Evolutionary conservation across 37 sponge, comb jelly and placozoan species (phyloP), one percentile per base, ranked within the genome.

Genomic region (Spongilla lacustris): DNA sequence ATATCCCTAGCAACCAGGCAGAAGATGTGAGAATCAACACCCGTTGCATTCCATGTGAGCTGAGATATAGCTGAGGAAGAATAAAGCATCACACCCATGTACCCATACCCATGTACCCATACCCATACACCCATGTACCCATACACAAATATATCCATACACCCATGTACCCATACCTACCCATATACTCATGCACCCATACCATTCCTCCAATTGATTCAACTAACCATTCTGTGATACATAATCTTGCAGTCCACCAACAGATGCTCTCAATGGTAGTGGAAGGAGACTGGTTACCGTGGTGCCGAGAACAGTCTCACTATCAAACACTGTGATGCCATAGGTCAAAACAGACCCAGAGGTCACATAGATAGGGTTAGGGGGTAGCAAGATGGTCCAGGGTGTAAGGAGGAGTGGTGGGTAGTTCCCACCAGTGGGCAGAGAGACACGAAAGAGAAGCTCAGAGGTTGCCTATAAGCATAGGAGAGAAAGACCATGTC

Each of bases 1-100:
- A 33, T 34, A 50, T 87, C 82, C 37, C 68, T 34, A 38, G 79
- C 83, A 26, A 88, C 83, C 21, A 84, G 66, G 78, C 90, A 94
- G 0, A 85, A 66, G 8, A 88, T 67, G 46, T 73, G 68, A 0
- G 73, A 73, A n/a, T 94, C 86, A 21, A 66, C 50, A 1, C 46
- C 71, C 3, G 70, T 84, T 32, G 81, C 76, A 41, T 49, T 70
- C 85, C 85, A 90, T n/a, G 36, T 25, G 14, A 85, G 67, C 71
- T 1, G 6, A 38, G 71, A 79, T 35, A 75, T 37, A 3, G n/a
- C 34, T 75, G 74, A 9, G 4, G 19, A 74, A 74, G 27, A 21
- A 35, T 14, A 28, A 28, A 3, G 4, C 22, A 29, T 74, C 23
- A 36, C n/a, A 75, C 76, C 25, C n/a, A 75, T 31, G 2, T 46